Conservation (phyloP, 2,888 invertebrate genomes). For the Erebia ligea region DNA sequence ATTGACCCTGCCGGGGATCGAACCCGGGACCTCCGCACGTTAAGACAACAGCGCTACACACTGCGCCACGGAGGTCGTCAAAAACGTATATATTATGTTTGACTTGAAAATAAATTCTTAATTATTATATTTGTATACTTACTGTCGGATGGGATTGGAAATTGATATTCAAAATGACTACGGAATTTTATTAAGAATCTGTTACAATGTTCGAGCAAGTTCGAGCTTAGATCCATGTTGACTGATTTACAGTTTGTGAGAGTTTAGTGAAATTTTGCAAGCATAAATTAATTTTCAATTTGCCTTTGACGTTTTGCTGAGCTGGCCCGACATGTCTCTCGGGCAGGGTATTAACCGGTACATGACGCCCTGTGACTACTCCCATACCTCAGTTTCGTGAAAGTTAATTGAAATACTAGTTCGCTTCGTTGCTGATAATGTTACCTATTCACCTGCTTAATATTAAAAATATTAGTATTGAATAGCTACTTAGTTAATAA, state of each 20-base stretch:
- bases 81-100: no score
- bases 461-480: no score
- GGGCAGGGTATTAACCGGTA: slow-evolving; percentile 73
- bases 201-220: slow-evolving; percentile 23
- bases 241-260: slow-evolving; percentile 63
- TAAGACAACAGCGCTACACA: no score
- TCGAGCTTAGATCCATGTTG: slow-evolving; percentile 39
- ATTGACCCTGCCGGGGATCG: no score
- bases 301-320: slow-evolving; percentile 82
- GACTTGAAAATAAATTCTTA: no score
- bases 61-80: no score
- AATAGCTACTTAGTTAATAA: no score
- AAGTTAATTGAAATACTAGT: slow-evolving; percentile 46
- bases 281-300: slow-evolving; percentile 83
- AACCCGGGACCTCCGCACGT: no score
- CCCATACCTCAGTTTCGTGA: slow-evolving; percentile 46
- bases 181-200: not conserved
- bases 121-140: not conserved
- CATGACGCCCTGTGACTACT: slow-evolving; percentile 68
- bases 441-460: no score
- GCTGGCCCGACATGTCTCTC: slow-evolving; percentile 73
- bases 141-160: not conserved
- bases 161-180: slow-evolving; percentile 12
- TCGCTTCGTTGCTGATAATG: no score
- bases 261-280: slow-evolving; percentile 69